Evolutionary conservation across 30 jellyfish, hydroid and myxozoan genomes (phyloP).

Genomic region (Aurelia aurita complex sp. Pacific): DNA sequence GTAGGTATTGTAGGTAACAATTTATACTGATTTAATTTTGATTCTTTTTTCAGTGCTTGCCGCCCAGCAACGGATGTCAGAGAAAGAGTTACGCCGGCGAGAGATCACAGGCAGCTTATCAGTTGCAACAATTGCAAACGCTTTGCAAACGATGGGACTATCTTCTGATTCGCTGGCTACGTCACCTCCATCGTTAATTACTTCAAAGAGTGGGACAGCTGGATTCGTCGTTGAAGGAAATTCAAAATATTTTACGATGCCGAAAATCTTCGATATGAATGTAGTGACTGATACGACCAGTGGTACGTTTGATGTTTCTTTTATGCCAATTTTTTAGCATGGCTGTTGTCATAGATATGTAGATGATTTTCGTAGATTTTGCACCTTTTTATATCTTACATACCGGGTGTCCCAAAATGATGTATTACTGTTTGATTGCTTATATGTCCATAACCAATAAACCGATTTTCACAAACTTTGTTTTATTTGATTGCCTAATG

Average conservation of each 20-base stretch:
- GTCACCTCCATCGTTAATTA: slow-evolving; percentile 3
- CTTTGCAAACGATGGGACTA: slow-evolving; percentile 60
- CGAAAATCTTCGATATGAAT: slow-evolving; percentile 41
- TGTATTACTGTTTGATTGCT: too few species aligned
- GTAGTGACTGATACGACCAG: slow-evolving; percentile 9
- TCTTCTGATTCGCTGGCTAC: slow-evolving; percentile 24
- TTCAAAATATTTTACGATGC: slow-evolving; percentile 57
- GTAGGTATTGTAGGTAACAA: too few species aligned
- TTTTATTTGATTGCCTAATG: too few species aligned
- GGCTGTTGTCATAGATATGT: too few species aligned
- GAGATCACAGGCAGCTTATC: slow-evolving; percentile 90
- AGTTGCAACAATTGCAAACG: slow-evolving; percentile 66
- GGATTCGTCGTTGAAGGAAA: slow-evolving; percentile 46
- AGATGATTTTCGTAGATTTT: too few species aligned
- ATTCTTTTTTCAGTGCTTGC: slow-evolving; percentile 62
- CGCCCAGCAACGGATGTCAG: slow-evolving; percentile 94
- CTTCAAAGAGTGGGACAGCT: not conserved
- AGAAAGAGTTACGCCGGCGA: slow-evolving; percentile 87
- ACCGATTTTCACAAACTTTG: too few species aligned
- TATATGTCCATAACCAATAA: too few species aligned
- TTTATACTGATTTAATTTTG: not conserved
- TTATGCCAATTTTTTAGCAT: too few species aligned
- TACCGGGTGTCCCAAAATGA: too few species aligned
- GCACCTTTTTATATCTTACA: too few species aligned
- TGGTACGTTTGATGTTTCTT: slow-evolving; percentile 28